phyloP scores from a whole-genome alignment of 2,797 vertebrate species.

The Loris lydekkerianus region DNA sequence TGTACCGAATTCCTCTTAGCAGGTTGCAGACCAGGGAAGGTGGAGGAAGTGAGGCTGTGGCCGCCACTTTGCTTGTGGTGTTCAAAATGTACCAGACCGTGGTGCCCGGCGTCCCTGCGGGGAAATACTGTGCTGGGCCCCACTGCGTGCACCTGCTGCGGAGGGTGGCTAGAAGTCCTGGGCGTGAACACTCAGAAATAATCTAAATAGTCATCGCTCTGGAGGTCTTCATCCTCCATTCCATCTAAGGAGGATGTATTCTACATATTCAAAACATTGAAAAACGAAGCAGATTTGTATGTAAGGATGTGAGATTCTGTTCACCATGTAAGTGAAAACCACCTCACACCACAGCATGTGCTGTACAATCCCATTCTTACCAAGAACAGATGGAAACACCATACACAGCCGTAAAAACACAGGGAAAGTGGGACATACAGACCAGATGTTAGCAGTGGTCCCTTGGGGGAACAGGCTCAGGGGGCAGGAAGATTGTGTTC shows the following conservation, averaged over 20 bases:
- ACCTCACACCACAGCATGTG: not conserved
- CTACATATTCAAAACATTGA: not conserved
- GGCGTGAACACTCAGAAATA: not conserved
- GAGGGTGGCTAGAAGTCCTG: not conserved
- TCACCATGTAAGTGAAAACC: not conserved
- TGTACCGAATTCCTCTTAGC: not conserved
- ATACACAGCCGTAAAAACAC: not conserved
- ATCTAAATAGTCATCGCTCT: not conserved
- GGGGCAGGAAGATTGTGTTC: not conserved
- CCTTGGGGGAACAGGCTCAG: not conserved
- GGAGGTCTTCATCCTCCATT: not conserved
- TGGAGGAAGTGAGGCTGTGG: not conserved
- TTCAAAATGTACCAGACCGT: not conserved
- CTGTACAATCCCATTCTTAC: not conserved
- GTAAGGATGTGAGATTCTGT: not conserved
- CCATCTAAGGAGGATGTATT: not conserved
- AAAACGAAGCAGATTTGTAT: not conserved
- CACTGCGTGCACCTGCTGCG: not conserved
- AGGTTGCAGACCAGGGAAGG: not conserved
- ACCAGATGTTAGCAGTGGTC: not conserved
- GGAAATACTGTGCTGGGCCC: not conserved
- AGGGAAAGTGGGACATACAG: not conserved
- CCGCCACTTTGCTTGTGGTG: not conserved
- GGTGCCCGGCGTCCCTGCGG: not conserved
- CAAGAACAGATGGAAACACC: not conserved